Evolutionary conservation across 2,888 invertebrate species (phyloP), one percentile per base, ranked within the genome.

Genomic region (Gandaritis pyraliata): DNA sequence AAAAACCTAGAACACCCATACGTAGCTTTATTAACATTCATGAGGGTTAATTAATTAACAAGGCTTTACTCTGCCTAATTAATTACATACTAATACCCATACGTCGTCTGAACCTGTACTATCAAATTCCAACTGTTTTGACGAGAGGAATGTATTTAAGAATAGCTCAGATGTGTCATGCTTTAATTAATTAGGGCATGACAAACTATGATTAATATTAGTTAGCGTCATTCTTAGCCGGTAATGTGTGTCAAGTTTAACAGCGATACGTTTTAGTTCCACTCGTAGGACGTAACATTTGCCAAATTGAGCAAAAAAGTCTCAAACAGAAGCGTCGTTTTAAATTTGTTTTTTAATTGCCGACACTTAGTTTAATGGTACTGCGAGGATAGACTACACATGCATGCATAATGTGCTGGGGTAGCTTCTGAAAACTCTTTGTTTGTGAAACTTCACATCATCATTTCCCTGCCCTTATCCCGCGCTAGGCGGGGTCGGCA

Each of bases 131-230:
- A 33, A 49, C 43, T 10, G 29, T 55, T 47, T 33, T 15, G 41
- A 49, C 8, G 16, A 39, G 16, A 30, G 53, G 59, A 53, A 53
- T 47, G 29, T 57, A 41, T 53, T 49, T 58, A 61, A 39, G 36
- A 57, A 59, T 33, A 38, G n/a, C 43, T 36, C 18, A 29, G 51
- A 57, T 51, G 71, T 73, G 70, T 70, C 73, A 71, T 65, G 68
- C 71, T 69, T 70, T 61, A 63, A 73, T 74, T 73, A 78, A 74
- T 75, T 71, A 74, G 71, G 60, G 64, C 70, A 66, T 57, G 69
- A 74, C 73, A 72, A 62, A 53, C 66, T 60, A 65, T 74, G 69
- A 77, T 76, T 77, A 74, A 75, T 76, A 77, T 73, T 74, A 76
- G 76, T 74, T 68, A 76, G 68, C 64, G 72, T 71, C 64, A 69